Conservation (phyloP, 2,797 vertebrate species). For the Pampus argenteus region DNA sequence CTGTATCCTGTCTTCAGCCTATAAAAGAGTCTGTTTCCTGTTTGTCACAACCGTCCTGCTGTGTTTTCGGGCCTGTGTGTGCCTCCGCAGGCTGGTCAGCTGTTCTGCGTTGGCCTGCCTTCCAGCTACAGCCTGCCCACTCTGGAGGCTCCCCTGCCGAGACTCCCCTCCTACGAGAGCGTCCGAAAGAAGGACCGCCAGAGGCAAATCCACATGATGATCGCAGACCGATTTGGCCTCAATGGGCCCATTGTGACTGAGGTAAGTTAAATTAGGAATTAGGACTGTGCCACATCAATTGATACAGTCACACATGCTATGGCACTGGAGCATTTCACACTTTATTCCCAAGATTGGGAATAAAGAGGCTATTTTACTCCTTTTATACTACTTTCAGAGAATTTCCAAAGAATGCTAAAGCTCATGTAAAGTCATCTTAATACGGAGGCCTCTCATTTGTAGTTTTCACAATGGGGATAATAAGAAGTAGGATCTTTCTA, state of each 20-base stretch:
- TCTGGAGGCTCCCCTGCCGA: conserved; percentile 81
- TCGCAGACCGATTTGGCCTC: conserved; percentile 86
- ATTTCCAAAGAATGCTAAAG: not conserved
- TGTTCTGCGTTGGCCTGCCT: conserved; percentile 85
- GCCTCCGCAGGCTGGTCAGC: conserved; percentile 76
- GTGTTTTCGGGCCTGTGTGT: conserved; percentile 13
- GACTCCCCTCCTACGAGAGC: conserved; percentile 87
- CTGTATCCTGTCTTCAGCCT: not conserved
- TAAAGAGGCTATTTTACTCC: conserved; percentile 6
- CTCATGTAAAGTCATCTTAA: conserved; percentile 20
- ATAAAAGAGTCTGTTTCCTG: conserved; percentile 31
- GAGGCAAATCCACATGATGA: conserved; percentile 90
- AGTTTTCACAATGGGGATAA: conserved; percentile 29
- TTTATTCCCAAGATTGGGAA: conserved; percentile 7
- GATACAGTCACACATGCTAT: conserved; percentile 39
- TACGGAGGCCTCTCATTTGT: conserved; percentile 1
- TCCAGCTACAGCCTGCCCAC: conserved; percentile 84
- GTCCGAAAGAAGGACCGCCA: conserved; percentile 88
- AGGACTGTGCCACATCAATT: conserved; percentile 20
- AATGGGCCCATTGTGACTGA: conserved; percentile 78
- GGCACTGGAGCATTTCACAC: conserved; percentile 41
- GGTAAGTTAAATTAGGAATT: conserved; percentile 67
- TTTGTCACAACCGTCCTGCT: conserved; percentile 19
- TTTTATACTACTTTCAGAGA: conserved; percentile 5
- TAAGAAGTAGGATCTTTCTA: conserved; percentile 16